Base-by-base conservation (phyloP, 30 jellyfish, hydroid and myxozoan genomes). In the Cassiopea xamachana region DNA sequence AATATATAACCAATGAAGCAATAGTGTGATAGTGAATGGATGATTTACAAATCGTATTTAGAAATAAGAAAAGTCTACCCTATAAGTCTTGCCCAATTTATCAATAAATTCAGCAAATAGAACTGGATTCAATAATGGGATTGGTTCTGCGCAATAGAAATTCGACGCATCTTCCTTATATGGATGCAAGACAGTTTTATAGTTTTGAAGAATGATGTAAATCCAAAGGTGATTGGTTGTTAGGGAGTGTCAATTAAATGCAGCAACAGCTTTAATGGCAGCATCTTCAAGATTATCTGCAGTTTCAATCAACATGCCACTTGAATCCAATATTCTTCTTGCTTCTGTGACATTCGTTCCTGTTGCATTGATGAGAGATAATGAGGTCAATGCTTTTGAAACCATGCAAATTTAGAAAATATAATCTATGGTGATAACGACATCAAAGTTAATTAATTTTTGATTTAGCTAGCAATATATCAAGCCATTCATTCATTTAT, bases 281-380 rank as follows among this genome's bases (percentile, higher is more conserved):
- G 99, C 99, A 39, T 96, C 98, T 79, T 96, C 99, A 46, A 96
- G 89, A 62, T 96, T 76, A n/a, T 90, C 98, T 6, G 99, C 99
- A 1, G 99, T 86, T 77, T 89, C 97, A 48, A 96, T 96, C 49
- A 98, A 97, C 99, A 96, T 96, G 8, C 97, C 96, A 76, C 98
- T 92, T 73, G 93, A 91, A 17, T 80, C 83, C 59, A 96, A 75
- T 70, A 96, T 96, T 61, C 92, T 50, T 55, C 94, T 96, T 14
- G 99, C 99, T 87, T 96, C 99, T 3, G 92, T 80, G 0, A 96
- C 99, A 79, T 96, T 96, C 51, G 99, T 96, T 71, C 99, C 99
- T 96, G 93, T 13, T 64, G 74, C 8, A 2, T 5, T 5, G 27
- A 64, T 64, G 81, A 76, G 58, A 90, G 77, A 27, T 27, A 27